Conservation (phyloP, 1,140 invertebrate species). For the Yoshiicerus persimilis region DNA sequence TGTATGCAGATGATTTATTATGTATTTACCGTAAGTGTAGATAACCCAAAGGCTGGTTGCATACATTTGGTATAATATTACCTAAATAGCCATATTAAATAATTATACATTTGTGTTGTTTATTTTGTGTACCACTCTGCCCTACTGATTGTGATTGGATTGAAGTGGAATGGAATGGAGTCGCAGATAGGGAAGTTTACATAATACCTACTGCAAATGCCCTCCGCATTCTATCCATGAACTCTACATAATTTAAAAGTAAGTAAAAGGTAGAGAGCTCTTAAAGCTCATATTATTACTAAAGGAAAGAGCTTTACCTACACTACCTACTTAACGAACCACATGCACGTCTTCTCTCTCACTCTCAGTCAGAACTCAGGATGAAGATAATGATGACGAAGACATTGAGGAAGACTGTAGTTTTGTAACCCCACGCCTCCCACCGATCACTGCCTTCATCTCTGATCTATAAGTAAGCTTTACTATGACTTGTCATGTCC, state of each 20-base stretch:
- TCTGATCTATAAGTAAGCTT: neutral
- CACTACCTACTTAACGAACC: neutral
- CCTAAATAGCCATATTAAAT: neutral
- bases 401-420: conserved; percentile 11
- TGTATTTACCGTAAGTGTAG: no score
- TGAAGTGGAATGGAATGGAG: no score
- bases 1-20: no score
- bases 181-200: neutral
- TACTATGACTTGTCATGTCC: no score
- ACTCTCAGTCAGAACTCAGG: neutral
- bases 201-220: neutral
- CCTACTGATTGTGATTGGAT: neutral
- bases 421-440: neutral
- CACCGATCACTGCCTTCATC: conserved; percentile 12
- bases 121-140: neutral
- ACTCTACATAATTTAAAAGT: neutral
- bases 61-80: no score
- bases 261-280: neutral
- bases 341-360: neutral
- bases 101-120: neutral
- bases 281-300: neutral
- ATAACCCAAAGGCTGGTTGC: no score
- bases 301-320: neutral
- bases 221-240: neutral
- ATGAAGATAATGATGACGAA: conserved; percentile 7